phyloP scores from a whole-genome alignment of 1,140 invertebrate species.

The Pentalonia nigronervosa region DNA sequence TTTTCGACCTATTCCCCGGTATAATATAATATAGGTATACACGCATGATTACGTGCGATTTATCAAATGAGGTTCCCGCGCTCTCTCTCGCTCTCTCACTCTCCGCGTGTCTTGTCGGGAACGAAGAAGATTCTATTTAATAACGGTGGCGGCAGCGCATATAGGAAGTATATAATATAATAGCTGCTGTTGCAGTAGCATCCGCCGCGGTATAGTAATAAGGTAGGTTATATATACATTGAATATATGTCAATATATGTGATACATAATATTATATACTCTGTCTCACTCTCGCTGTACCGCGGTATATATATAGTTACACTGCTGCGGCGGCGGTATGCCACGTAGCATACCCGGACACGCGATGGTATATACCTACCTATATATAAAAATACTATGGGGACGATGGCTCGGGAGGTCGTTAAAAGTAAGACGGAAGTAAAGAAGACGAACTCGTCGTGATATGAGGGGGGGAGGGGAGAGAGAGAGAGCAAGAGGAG shows the following conservation, averaged over 20 bases:
- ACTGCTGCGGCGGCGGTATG: too few species aligned
- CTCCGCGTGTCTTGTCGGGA: neutral
- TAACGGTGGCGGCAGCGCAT: neutral
- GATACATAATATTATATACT: neutral
- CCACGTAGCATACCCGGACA: too few species aligned
- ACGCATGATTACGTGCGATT: neutral
- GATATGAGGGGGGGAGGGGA: neutral
- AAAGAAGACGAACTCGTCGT: neutral
- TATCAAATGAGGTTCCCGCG: neutral
- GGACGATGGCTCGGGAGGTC: neutral
- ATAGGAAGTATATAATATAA: neutral
- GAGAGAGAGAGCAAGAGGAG: too few species aligned
- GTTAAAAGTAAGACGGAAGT: slow-evolving; percentile 8
- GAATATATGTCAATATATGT: neutral
- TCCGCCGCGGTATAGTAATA: neutral
- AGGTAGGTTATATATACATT: neutral
- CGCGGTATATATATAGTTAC: too few species aligned
- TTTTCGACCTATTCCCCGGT: neutral
- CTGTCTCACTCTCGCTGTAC: neutral
- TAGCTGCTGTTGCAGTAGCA: neutral
- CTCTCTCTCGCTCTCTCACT: neutral
- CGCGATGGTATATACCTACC: neutral
- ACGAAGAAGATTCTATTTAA: slow-evolving; percentile 10
- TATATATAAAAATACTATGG: neutral
- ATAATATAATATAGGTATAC: neutral